Evolutionary conservation across 2,113 vertebrate species (phyloP).

Genomic region (Marmota monax): DNA sequence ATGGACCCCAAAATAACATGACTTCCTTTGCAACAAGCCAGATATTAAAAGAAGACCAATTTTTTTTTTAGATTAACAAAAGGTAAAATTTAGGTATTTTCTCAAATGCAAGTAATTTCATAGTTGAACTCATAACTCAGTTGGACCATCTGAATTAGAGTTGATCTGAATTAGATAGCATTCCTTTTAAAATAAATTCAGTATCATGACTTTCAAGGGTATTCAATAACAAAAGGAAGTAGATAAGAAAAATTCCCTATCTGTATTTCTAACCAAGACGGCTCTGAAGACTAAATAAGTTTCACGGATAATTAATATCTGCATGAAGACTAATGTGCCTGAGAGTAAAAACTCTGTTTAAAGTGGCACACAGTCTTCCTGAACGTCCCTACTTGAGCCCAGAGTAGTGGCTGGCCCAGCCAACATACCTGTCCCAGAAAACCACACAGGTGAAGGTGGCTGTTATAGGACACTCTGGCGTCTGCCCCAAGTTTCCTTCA

Average conservation of each 20-base stretch:
- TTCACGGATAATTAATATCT: constrained; percentile 59
- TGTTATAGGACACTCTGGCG: too few relatives aligned
- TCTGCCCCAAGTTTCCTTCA: not conserved
- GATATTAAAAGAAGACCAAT: not conserved
- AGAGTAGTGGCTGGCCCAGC: not conserved
- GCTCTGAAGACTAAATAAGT: constrained; percentile 26
- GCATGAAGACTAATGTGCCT: constrained; percentile 31
- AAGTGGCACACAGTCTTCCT: not conserved
- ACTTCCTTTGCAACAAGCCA: not conserved
- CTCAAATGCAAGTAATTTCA: constrained; percentile 11
- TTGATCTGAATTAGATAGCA: not conserved
- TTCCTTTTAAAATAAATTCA: constrained; percentile 21
- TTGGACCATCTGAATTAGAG: not conserved
- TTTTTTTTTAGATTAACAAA: constrained; percentile 10
- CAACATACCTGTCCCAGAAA: not conserved
- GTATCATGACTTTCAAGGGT: constrained; percentile 31
- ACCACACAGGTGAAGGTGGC: not conserved
- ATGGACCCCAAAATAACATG: not conserved
- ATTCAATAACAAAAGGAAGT: constrained; percentile 32
- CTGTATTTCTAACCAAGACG: constrained; percentile 44
- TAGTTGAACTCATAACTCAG: not conserved
- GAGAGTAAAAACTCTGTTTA: constrained; percentile 1
- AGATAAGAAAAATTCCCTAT: constrained; percentile 40
- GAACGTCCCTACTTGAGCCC: not conserved
- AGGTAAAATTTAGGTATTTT: constrained; percentile 9